phyloP scores from a whole-genome alignment of 2,113 vertebrate genomes.

The Sterrhoptilus dennistouni region DNA sequence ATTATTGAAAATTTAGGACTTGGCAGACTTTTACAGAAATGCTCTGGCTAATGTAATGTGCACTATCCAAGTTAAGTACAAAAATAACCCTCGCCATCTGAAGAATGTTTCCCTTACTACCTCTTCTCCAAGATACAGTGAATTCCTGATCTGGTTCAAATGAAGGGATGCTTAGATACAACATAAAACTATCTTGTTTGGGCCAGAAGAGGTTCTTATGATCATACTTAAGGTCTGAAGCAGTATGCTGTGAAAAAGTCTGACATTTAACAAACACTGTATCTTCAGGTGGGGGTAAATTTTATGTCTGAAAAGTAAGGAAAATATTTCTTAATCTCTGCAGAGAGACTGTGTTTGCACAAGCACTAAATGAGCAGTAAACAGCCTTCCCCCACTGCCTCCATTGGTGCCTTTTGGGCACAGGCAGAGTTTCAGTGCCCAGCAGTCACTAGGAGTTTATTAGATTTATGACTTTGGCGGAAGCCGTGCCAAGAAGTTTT shows the following conservation, averaged over 20 bases:
- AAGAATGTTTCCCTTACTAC: not conserved
- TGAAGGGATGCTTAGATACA: not conserved
- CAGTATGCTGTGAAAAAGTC: not conserved
- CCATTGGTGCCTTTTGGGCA: too few relatives aligned
- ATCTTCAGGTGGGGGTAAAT: not conserved
- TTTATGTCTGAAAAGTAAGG: not conserved
- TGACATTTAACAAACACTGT: not conserved
- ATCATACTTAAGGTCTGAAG: not conserved
- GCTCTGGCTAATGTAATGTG: not conserved
- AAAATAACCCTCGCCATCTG: not conserved
- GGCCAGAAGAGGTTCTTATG: not conserved
- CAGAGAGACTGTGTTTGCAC: not conserved
- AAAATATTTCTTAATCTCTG: not conserved
- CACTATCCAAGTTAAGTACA: not conserved
- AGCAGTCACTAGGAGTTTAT: not conserved
- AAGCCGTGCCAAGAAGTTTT: not conserved
- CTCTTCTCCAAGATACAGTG: not conserved
- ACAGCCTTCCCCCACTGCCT: not conserved
- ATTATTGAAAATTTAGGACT: slow-evolving; percentile 60
- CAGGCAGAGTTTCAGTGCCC: not conserved
- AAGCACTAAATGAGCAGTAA: not conserved
- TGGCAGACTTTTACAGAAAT: slow-evolving; percentile 43
- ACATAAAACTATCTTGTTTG: not conserved
- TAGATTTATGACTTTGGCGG: not conserved
- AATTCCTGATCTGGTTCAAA: slow-evolving; percentile 17